A percentile compares a stretch with the other conserved stretches of the same genome.
Conservation (phyloP, 2,888 invertebrate species). For the Bellardia bayeri region DNA sequence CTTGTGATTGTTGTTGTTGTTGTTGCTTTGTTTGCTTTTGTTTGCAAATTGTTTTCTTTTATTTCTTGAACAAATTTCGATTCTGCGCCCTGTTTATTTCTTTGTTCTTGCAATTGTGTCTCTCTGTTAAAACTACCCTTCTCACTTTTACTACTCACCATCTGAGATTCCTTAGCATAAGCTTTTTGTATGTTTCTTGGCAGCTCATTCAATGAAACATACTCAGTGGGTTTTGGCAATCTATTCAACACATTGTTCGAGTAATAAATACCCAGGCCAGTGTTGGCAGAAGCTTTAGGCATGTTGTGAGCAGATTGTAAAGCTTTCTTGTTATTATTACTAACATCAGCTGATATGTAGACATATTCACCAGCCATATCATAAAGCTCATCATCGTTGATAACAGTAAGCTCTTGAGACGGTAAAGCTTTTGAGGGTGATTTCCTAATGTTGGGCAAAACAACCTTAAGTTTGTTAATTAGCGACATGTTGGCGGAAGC, state of each 20-base stretch:
- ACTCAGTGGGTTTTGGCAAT: slow-evolving; percentile 85
- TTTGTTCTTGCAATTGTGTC: slow-evolving; percentile 74
- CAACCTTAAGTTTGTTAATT: slow-evolving; percentile 89
- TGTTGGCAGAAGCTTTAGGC: slow-evolving; percentile 75
- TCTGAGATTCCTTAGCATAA: slow-evolving; percentile 71
- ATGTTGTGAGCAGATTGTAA: slow-evolving; percentile 71
- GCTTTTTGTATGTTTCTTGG: slow-evolving; percentile 85
- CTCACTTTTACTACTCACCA: slow-evolving; percentile 68
- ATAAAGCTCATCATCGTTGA: slow-evolving; percentile 82
- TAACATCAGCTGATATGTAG: slow-evolving; percentile 92
- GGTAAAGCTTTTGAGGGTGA: slow-evolving; percentile 85
- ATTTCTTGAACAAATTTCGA: slow-evolving; percentile 69
- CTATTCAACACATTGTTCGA: slow-evolving; percentile 87
- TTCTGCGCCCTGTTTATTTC: slow-evolving; percentile 76
- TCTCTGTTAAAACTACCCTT: slow-evolving; percentile 71
- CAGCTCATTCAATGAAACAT: slow-evolving; percentile 92
- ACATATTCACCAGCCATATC: slow-evolving; percentile 90
- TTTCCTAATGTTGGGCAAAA: slow-evolving; percentile 86
- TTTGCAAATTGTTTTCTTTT: slow-evolving; percentile 71
- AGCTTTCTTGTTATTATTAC: slow-evolving; percentile 87
- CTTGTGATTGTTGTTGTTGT: slow-evolving; percentile 59
- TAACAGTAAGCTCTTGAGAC: slow-evolving; percentile 84
- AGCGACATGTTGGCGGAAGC: slow-evolving; percentile 86
- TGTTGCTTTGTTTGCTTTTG: slow-evolving; percentile 28
- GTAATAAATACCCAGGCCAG: slow-evolving; percentile 85